Evolutionary conservation across 2,888 invertebrate genomes (phyloP).

Genomic region (Drosophila mimica): DNA sequence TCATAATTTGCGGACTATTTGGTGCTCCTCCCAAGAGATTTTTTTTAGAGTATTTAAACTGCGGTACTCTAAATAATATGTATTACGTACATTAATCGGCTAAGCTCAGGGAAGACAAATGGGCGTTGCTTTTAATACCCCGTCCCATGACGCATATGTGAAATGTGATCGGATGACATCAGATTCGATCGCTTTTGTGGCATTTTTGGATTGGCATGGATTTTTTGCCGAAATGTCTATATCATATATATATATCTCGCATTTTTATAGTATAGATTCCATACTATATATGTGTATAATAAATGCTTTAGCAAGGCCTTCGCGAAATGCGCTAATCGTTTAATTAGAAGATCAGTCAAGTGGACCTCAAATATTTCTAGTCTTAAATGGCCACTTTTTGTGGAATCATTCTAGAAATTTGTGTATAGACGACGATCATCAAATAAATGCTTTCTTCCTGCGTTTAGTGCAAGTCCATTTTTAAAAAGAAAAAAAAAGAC

Average conservation of each 20-base stretch:
- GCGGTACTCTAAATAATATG: neutral
- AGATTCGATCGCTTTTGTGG: slow-evolving; percentile 41
- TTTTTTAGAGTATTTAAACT: neutral
- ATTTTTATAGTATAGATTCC: neutral
- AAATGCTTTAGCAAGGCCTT: slow-evolving; percentile 50
- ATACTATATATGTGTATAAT: neutral
- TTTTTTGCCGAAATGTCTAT: slow-evolving; percentile 16
- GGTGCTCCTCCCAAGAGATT: neutral
- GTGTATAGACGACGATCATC: slow-evolving; percentile 35
- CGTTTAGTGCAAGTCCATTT: slow-evolving; percentile 61
- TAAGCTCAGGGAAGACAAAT: slow-evolving; percentile 11
- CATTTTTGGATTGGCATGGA: slow-evolving; percentile 12
- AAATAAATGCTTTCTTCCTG: slow-evolving; percentile 78
- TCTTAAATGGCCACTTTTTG: slow-evolving; percentile 29
- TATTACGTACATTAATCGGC: slow-evolving; percentile 11
- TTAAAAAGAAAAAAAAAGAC: slow-evolving; percentile 17
- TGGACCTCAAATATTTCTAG: slow-evolving; percentile 41
- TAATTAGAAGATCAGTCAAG: slow-evolving; percentile 63
- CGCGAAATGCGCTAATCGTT: slow-evolving; percentile 58
- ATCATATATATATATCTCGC: neutral
- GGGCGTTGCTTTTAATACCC: slow-evolving; percentile 5
- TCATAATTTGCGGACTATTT: neutral
- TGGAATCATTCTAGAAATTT: slow-evolving; percentile 21
- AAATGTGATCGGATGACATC: slow-evolving; percentile 67
- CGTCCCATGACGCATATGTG: slow-evolving; percentile 38